A percentile compares a stretch with the other conserved stretches of the same genome.
phyloP scores from a whole-genome alignment of 2,797 vertebrate genomes.

The Pseudotriccus pelzelni region DNA sequence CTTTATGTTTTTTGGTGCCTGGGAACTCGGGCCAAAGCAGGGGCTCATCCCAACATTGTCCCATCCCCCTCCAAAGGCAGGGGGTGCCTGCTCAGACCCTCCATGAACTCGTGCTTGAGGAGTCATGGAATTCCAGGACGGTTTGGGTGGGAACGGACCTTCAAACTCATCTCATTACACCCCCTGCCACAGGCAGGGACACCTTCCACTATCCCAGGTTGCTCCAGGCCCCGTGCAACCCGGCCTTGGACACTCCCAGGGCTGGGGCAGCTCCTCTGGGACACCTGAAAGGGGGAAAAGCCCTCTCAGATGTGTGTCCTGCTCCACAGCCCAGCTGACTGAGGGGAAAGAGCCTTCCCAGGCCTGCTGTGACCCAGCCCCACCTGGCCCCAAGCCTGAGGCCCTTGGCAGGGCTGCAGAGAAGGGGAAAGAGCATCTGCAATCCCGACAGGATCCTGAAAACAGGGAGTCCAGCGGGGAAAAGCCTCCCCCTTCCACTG shows the following conservation, averaged over 20 bases:
- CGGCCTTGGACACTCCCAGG: background rate
- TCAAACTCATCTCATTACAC: background rate
- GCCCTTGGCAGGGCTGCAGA: constrained; percentile 18
- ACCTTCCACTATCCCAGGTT: background rate
- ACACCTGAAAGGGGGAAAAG: background rate
- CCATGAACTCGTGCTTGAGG: background rate
- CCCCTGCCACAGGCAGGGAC: background rate
- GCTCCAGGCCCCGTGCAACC: background rate
- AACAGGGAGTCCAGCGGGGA: background rate
- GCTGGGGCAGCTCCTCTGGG: background rate
- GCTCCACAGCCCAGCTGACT: background rate
- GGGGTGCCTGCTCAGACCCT: background rate
- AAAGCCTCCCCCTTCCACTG: background rate
- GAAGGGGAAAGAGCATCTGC: constrained; percentile 13
- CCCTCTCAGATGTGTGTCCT: accelerated
- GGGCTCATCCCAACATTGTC: background rate
- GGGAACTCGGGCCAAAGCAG: background rate
- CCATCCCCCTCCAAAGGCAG: background rate
- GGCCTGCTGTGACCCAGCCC: background rate
- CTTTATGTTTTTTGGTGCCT: background rate
- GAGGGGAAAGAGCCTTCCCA: background rate
- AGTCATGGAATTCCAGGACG: background rate
- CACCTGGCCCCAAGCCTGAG: background rate
- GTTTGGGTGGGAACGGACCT: background rate
- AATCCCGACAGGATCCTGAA: background rate